Evolutionary conservation across 2,888 invertebrate genomes (phyloP), one percentile per base, ranked within the genome.

Genomic region (Ptychoptera contaminata): DNA sequence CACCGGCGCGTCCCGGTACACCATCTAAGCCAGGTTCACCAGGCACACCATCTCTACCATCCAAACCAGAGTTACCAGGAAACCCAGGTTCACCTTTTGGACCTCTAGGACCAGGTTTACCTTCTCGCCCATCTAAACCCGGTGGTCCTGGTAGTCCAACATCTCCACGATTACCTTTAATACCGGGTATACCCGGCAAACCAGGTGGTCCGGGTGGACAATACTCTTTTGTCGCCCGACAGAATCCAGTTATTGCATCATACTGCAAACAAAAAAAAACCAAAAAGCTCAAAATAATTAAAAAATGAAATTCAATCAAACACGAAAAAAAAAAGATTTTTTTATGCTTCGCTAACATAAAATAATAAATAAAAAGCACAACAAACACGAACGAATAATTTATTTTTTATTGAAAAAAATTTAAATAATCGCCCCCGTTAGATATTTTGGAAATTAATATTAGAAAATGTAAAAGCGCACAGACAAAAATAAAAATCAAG

Each of bases 11-110:
- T 2, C 91, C 88, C 0, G 83, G 83, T 49, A 87, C 76, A 0
- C 91, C 92, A 54, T 87, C 86, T 32, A 91, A 65, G 0, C 92
- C 91, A 0, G 91, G 91, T 55, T 88, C 88, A 0, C 92, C 92
- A 0, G 91, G 90, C 1, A 91, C 78, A 3, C 91, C 91, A 53
- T 91, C 88, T 44, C 87, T 69, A 0, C 91, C 92, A 56, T 92
- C 91, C 2, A 90, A 62, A 0, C 84, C 84, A 0, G 76, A 72
- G 38, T 76, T 76, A 0, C 84, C 84, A 32, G 79, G 74, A 53
- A 77, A 74, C 29, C 84, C 84, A 61, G 58, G 53, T 47, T 63
- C 58, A 35, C 65, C 65, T 49, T 66, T 66, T 3, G 62, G 61
- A 1, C 66, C 66, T 1, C 62, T 54, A 0, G 62, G 57, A 2